Conservation (phyloP, 2,113 vertebrate genomes). For the Sceloporus undulatus region DNA sequence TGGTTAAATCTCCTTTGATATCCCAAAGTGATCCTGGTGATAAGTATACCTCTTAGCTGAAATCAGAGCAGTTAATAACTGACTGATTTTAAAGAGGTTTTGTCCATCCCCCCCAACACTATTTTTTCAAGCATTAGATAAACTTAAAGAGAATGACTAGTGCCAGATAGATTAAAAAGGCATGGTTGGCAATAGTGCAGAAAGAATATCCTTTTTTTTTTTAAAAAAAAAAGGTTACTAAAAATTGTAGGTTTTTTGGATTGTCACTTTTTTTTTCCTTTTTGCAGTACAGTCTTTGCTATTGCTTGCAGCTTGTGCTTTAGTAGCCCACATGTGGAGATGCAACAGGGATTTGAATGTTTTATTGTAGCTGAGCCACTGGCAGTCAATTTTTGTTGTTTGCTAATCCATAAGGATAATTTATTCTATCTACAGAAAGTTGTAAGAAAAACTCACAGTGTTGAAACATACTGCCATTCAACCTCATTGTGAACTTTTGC, state of each 20-base stretch:
- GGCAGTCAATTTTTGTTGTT: conserved; percentile 68
- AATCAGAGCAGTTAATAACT: conserved; percentile 41
- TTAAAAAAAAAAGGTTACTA: conserved; percentile 30
- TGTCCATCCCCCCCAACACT: background rate
- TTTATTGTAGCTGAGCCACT: conserved; percentile 76
- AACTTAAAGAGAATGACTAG: background rate
- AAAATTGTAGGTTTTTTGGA: conserved; percentile 58
- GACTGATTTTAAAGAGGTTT: conserved; percentile 40
- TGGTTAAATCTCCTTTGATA: conserved; percentile 78
- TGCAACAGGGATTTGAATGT: conserved; percentile 72
- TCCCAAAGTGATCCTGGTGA: conserved; percentile 68
- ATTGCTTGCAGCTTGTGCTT: conserved; percentile 58
- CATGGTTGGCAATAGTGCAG: conserved; percentile 1
- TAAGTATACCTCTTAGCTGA: conserved; percentile 56
- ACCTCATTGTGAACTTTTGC: conserved; percentile 66
- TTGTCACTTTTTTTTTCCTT: conserved; percentile 40
- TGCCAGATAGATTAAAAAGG: background rate
- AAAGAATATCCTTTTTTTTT: conserved; percentile 66
- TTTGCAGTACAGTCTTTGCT: conserved; percentile 52
- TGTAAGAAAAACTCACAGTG: conserved; percentile 67
- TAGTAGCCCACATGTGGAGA: conserved; percentile 61
- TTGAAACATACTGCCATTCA: conserved; percentile 61
- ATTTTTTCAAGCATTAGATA: background rate
- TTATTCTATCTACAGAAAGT: conserved; percentile 50
- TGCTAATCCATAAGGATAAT: conserved; percentile 57